These are phyloP conservation scores for Hymenochirus boettgeri DNA, from an alignment of 2,113 vertebrate genomes.

Conservation along the genomic window DNA sequence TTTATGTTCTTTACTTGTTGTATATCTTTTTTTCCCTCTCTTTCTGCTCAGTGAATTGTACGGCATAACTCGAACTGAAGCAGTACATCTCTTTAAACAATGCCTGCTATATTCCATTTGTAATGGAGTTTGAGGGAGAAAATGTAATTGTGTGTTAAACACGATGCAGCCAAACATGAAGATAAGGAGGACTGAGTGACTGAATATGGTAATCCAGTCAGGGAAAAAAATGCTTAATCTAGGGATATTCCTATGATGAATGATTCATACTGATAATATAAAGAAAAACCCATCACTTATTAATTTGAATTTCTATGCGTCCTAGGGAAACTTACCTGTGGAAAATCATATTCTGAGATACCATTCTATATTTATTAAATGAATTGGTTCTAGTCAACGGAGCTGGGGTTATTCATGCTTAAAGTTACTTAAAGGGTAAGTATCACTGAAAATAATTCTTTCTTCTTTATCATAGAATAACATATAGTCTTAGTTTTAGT, in stretches of 20 bases:
- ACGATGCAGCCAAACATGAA: conserved; percentile 62
- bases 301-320: conserved; percentile 39
- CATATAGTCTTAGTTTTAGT: too few species aligned
- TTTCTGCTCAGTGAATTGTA: conserved; percentile 61
- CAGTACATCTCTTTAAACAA: conserved; percentile 71
- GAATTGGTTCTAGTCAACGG: conserved; percentile 6
- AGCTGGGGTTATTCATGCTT: conserved; percentile 7
- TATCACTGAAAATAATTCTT: not conserved
- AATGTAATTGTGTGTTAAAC: conserved; percentile 67
- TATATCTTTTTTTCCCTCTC: conserved; percentile 45
- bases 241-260: conserved; percentile 57
- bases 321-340: not conserved
- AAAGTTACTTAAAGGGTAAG: not conserved
- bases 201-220: conserved; percentile 56
- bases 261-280: conserved; percentile 45
- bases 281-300: conserved; percentile 25
- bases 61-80: conserved; percentile 63
- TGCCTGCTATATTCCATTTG: conserved; percentile 66
- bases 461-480: not conserved
- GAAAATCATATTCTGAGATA: conserved; percentile 17
- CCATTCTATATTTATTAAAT: conserved; percentile 7
- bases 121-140: conserved; percentile 65
- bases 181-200: conserved; percentile 56
- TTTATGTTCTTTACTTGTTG: conserved; percentile 54
- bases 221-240: conserved; percentile 36